Base-by-base conservation (phyloP, 2,888 invertebrate species). In the Phengaris arion region DNA sequence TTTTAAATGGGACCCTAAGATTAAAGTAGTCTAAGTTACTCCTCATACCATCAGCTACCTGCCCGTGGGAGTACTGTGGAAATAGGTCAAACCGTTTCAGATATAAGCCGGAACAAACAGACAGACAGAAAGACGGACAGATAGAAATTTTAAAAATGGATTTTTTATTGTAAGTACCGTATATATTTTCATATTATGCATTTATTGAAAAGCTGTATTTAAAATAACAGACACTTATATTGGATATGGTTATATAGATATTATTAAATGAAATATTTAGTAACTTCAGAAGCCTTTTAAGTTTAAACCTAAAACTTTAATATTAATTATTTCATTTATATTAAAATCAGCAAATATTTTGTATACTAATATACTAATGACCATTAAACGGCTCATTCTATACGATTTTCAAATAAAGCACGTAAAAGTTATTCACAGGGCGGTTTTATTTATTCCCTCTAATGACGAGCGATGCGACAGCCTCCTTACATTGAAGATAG, bases 381-480 rank as follows among this genome's bases (percentile, higher is more conserved):
- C 12, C 35, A 0, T 54, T 54, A 54, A 72, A 72, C 51, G 8
- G 8, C 45, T 68, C 8, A 8, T 54, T 35, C 7, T 13, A 72
- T 10, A 54, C 13, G 22, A 54, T 35, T 13, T 72, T 13, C 22
- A 15, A 52, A 72, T 54, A 72, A 48, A 75, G 74, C 74, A 76
- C 75, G 75, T 77, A 83, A 85, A 84, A 79, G 77, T 83, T 85
- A 88, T 88, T 87, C 85, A 87, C 78, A 80, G 79, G 79, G 79
- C 78, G 82, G 82, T 85, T 82, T 86, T 87, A 87, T 88, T 88
- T 86, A 85, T 79, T 81, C 85, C 82, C 85, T 86, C 86, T 90
- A 91, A 92, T 91, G 90, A 90, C 87, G 89, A 90, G 90, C 88
- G 89, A 86, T 87, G 88, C 87, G 87, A 87, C 87, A 84, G 86